Conservation (phyloP, 2,888 invertebrate genomes). For the Scotopteryx bipunctaria region DNA sequence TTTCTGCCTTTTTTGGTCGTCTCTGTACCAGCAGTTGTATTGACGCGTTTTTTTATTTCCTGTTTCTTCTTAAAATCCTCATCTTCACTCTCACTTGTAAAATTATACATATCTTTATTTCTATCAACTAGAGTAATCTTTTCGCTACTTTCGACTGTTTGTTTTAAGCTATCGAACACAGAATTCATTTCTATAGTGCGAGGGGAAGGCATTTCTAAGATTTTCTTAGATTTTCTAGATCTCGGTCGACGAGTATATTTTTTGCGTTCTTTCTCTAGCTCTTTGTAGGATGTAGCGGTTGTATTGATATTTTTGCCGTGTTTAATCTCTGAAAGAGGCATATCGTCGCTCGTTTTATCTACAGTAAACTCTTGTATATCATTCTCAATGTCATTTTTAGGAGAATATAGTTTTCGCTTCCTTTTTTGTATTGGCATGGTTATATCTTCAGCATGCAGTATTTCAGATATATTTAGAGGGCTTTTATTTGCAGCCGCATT, state of each 20-base stretch:
- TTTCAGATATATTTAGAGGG: slow-evolving; percentile 6
- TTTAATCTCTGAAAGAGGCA: slow-evolving; percentile 39
- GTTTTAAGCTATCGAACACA: slow-evolving; percentile 61
- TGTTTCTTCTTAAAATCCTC: slow-evolving; percentile 57
- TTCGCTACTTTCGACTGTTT: slow-evolving; percentile 48
- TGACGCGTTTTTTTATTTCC: slow-evolving; percentile 43
- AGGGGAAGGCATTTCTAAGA: slow-evolving; percentile 47
- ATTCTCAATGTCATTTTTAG: slow-evolving; percentile 49
- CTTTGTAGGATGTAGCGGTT: slow-evolving; percentile 59
- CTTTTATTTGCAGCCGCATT: slow-evolving; percentile 16
- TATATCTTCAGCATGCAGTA: slow-evolving; percentile 4
- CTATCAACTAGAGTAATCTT: slow-evolving; percentile 49
- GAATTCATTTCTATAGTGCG: slow-evolving; percentile 54
- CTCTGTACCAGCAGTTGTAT: slow-evolving; percentile 43
- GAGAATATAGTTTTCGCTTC: slow-evolving; percentile 71
- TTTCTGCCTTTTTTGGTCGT: slow-evolving; percentile 35
- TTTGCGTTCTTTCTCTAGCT: slow-evolving; percentile 59
- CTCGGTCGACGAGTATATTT: slow-evolving; percentile 45
- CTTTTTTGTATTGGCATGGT: slow-evolving; percentile 35
- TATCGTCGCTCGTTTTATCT: slow-evolving; percentile 35
- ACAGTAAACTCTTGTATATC: slow-evolving; percentile 23
- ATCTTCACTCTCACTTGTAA: slow-evolving; percentile 68
- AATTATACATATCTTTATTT: slow-evolving; percentile 58
- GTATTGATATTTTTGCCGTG: slow-evolving; percentile 39
- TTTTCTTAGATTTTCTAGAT: slow-evolving; percentile 16